Base-by-base conservation (phyloP, 2,113 vertebrate species). In the Prionailurus bengalensis region DNA sequence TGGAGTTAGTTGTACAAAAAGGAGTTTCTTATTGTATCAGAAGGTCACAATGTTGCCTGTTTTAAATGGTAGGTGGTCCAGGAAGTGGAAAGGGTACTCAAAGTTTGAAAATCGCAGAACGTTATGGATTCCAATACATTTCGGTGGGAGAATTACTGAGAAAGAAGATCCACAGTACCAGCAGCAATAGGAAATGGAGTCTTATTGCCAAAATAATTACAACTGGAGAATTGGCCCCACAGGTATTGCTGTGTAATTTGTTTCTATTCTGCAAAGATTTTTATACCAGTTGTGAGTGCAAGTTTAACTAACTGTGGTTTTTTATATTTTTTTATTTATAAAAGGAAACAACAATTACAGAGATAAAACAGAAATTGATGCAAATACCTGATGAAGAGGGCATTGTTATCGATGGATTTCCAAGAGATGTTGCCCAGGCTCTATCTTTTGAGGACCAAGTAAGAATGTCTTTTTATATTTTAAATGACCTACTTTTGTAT, bases 331-430 rank as follows among this genome's bases (percentile, higher is more conserved):
- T 97, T 58, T 76, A 45, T 98, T 93, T 85, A 39, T 97, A 86
- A 86, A 98, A 99, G 99, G 99, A 99, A 98, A 99, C 99, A 31
- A 99, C 99, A n/a, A 99, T 99, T 98, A 99, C 99, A 17, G 99
- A 99, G 98, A 99, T 99, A 98, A 99, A 99, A 98, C 99, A 99
- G 98, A 99, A 99, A 98, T 98, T 99, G 97, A 99, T 99, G 99
- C 99, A 99, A 98, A 99, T 99, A 93, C 99, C 99, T 3, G 99
- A 99, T 29, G 99, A 99, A 84, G 99, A 98, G 6, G 99, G 99
- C 0, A 99, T 99, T 90, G 99, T 99, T 96, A 99, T 99, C 31
- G 99, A 99, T 6, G 99, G 99, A 81, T 99, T 99, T 98, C 99
- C 99, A 68, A 99, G 99, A 79, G 99, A 99, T 8, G 99, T 99